Evolutionary conservation across 2,113 vertebrate species (phyloP), one percentile per base, ranked within the genome.

Genomic region (Trogon melanurus): DNA sequence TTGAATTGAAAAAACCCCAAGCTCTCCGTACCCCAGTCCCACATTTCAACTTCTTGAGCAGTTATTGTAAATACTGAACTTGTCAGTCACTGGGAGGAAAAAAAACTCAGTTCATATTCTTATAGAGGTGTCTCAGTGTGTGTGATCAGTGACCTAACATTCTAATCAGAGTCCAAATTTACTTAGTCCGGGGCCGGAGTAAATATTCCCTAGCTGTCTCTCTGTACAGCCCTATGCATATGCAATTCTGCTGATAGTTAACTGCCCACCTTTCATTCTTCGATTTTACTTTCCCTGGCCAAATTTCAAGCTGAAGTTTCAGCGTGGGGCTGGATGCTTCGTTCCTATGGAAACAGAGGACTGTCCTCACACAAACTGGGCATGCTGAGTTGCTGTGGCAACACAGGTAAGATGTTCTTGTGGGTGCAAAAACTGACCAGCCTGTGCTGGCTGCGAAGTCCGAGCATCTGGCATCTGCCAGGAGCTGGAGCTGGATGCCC

Each of bases 281-380:
- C 48, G 15, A 26, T 89, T 87, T 85, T 79, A 44, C 44, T 62
- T 26, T 94, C 62, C 44, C 4, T 87, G 73, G 48, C 58, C 75
- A 60, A 50, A 69, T 92, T 38, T 79, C 22, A 23, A 57, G 65
- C 70, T 76, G 81, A 66, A 89, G 86, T 81, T 93, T 75, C 57
- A 10, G 47, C 1, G 3, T 30, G 73, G 89, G 23, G 34, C n/a
- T 70, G 85, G 7, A 5, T 88, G 81, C 58, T 78, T 67, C 56
- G 94, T 97, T 97, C 76, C 94, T 84, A 93, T 96, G 80, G 95
- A 93, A 92, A 97, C 88, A 44, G 45, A n/a, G 73, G 45, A 36
- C 65, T 89, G 41, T 93, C 93, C 88, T 90, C 79, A 81, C 47
- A 85, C 79, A 82, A 57, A 54, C 70, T 30, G 78, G 62, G 48